Conservation (phyloP, 2,113 vertebrate genomes). For the Silurus asotus region DNA sequence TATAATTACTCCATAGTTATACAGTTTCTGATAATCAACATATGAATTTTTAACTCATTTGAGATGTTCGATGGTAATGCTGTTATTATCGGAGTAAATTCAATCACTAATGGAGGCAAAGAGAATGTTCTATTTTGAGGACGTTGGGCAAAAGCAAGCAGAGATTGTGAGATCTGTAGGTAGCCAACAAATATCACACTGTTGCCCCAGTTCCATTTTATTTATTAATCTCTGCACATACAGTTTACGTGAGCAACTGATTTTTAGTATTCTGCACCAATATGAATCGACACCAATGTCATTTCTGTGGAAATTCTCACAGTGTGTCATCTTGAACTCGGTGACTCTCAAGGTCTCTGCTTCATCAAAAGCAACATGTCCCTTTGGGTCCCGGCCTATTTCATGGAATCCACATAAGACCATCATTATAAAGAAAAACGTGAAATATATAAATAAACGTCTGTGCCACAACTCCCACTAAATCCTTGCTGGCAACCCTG, state of each 20-base stretch:
- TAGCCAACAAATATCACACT: not conserved
- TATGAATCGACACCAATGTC: not conserved
- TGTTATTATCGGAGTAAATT: not conserved
- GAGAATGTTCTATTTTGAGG: not conserved
- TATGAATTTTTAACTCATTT: not conserved
- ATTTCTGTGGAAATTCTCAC: not conserved
- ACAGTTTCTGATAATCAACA: not conserved
- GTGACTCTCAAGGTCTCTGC: not conserved
- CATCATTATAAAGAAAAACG: not conserved
- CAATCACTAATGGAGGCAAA: not conserved
- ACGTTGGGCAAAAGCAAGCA: no score
- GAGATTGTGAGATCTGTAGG: not conserved
- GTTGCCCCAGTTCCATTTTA: not conserved
- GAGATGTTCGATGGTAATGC: not conserved
- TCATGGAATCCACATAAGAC: not conserved
- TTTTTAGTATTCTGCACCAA: not conserved
- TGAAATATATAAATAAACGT: slow-evolving; percentile 38
- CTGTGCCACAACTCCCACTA: slow-evolving; percentile 1
- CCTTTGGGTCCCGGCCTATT: slow-evolving; percentile 17
- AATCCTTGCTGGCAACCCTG: slow-evolving; percentile 39
- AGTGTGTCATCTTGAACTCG: not conserved
- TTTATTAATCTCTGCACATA: not conserved
- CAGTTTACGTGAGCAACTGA: not conserved
- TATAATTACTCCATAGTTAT: not conserved
- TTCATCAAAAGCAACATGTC: slow-evolving; percentile 11